Base-by-base conservation (phyloP, 1,140 invertebrate genomes). In the Campodea augens region DNA sequence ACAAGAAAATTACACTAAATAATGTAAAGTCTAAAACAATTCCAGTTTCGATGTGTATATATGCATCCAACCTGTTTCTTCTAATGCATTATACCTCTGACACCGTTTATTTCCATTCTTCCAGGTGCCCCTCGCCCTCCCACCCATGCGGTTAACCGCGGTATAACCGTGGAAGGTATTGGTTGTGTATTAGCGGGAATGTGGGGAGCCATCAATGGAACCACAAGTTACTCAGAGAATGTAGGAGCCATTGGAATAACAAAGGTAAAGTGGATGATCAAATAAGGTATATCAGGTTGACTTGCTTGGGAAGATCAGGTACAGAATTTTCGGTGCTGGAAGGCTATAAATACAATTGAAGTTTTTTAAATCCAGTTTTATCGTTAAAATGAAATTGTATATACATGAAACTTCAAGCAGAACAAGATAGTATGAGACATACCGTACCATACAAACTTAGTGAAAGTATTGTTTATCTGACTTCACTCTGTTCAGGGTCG, bases 201-300 rank as follows among this genome's bases (percentile, higher is more conserved):
- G 1, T 81, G 80, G 72, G 85, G 85, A 2, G 79, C 69, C 56
- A 81, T 78, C 3, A 87, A 87, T 54, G 86, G 83, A 2, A 86
- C 85, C 2, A 88, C 87, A 47, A 88, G 83, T 0, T 89, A 85
- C 54, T 78, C 78, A 15, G 82, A 87, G 62, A 92, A 92, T 59
- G 82, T 92, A 37, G 86, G 85, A 3, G 84, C 83, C 10, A 88
- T 92, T 47, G 84, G 84, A 39, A 61, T 71, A 3, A 73, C 68
- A 2, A 70, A 66, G 56, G 68, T 70, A 52, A 48, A 25, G 27
- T n/a, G n/a, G 32, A n/a, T n/a, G n/a, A n/a, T n/a, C n/a, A n/a
- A n/a, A n/a, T 32, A 20, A 37, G 10, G 41, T 41, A 1, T 15
- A 36, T 12, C 10, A 10, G 12, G 19, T 39, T 39, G 12, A 39